Base-by-base conservation (phyloP, 2,797 vertebrate species). In the Cryptoprocta ferox region DNA sequence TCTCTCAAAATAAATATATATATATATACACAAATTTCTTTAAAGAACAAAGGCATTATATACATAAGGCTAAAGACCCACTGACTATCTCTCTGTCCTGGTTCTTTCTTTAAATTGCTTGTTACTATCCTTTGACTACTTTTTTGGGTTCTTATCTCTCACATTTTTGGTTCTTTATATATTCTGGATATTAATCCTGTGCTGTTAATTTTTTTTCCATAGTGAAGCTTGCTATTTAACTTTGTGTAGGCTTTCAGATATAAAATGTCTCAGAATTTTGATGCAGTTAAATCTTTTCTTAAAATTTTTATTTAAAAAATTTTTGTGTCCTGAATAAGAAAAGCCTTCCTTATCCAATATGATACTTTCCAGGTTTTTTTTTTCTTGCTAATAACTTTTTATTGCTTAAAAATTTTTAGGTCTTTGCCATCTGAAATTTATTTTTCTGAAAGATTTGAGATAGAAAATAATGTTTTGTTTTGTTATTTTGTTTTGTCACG, bases 361-460 rank as follows among this genome's bases (percentile, higher is more conserved):
- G 7, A 82, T 12, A 75, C 53, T 85, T 73, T 59, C 35, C n/a
- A 83, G 30, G 45, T 32, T 30, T 84, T 37, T 84, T 95, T 56
- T 42, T 84, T 84, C 73, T 56, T 28, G 89, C n/a, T 94, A 63
- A 26, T 50, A 28, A 28, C 45, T 59, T 35, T 92, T 85, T 6
- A 84, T 80, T 73, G 48, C 32, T 88, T 73, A 82, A 92, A 95
- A 92, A 65, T 76, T 2, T 84, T 81, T 45, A 92, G 56, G 61
- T 73, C 28, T 90, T 96, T 80, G n/a, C 30, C 68, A 61, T 68
- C 39, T 89, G 37, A 48, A 88, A 88, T 92, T 76, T 80, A 50
- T 50, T 97, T 95, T 76, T 53, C 28, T 86, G 50, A 89, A 81
- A 95, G 35, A 28, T 92, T 65, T 89, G 56, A 88, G 6, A 78